Evolutionary conservation across 2,888 invertebrate species (phyloP).

Genomic region (Callosobruchus maculatus): DNA sequence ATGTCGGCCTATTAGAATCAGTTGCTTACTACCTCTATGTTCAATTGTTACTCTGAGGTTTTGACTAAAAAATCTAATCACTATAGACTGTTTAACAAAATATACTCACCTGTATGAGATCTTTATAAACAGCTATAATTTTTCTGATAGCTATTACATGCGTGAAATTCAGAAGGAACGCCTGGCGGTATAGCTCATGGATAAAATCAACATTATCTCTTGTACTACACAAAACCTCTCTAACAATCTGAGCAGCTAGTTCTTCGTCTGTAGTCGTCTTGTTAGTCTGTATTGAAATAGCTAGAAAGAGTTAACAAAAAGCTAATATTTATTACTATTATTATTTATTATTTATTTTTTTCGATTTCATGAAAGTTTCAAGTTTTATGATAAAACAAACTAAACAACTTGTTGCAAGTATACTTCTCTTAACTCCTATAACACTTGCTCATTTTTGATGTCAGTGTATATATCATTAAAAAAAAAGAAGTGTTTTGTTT

Average conservation of each 20-base stretch:
- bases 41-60: too few species aligned
- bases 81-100: too few species aligned
- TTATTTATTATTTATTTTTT: neutral
- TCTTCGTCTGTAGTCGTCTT: slow-evolving; percentile 46
- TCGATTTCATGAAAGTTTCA: neutral
- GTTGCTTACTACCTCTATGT: too few species aligned
- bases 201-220: slow-evolving; percentile 92
- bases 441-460: too few species aligned
- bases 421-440: too few species aligned
- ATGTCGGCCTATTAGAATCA: too few species aligned
- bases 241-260: slow-evolving; percentile 64
- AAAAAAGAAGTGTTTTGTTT: too few species aligned
- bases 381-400: too few species aligned
- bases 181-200: slow-evolving; percentile 90
- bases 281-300: slow-evolving; percentile 41
- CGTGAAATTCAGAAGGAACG: slow-evolving; percentile 80
- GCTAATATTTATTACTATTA: neutral
- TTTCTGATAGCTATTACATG: slow-evolving; percentile 84
- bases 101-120: slow-evolving; percentile 66
- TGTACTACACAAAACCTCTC: slow-evolving; percentile 81
- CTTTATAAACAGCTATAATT: slow-evolving; percentile 89
- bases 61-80: too few species aligned
- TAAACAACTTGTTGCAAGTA: too few species aligned
- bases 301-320: slow-evolving; percentile 27
- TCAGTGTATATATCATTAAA: too few species aligned